A percentile compares a stretch with the other conserved stretches of the same genome.
Evolutionary conservation across 2,797 vertebrate species (phyloP).

Genomic region (Alca torda): DNA sequence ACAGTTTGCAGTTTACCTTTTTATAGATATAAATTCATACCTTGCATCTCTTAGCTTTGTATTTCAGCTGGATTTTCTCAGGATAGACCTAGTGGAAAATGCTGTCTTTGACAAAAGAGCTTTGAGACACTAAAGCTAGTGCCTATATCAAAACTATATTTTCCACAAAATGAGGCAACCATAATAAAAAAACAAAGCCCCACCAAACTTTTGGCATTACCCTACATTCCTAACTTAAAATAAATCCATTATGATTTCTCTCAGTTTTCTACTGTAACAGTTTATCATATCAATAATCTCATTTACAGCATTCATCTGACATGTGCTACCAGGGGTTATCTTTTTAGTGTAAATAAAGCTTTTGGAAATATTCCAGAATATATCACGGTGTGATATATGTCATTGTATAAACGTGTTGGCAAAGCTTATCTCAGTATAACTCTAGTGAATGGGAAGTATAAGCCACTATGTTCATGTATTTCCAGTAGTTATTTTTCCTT

Average conservation of each 20-base stretch:
- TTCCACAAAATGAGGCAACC: neutral
- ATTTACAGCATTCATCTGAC: constrained; percentile 45
- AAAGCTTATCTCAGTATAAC: neutral
- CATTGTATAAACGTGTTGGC: neutral
- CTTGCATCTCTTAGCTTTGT: neutral
- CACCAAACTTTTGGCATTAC: neutral
- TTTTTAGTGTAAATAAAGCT: constrained; percentile 35
- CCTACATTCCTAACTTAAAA: neutral
- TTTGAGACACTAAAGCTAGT: neutral
- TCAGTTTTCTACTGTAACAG: neutral
- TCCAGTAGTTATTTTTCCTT: constrained; percentile 25
- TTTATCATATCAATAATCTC: constrained; percentile 40
- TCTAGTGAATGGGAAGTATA: neutral
- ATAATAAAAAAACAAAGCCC: neutral
- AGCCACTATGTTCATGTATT: neutral
- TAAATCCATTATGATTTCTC: neutral
- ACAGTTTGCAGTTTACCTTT: neutral
- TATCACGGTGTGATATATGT: neutral
- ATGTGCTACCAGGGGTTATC: constrained; percentile 57
- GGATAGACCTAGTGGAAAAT: neutral
- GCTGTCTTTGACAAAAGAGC: neutral
- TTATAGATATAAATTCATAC: neutral
- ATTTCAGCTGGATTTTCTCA: neutral
- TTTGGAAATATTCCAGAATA: constrained; percentile 43
- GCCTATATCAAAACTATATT: neutral